These are phyloP conservation scores for Pseudoips prasinana DNA, from an alignment of 2,888 invertebrate genomes.

Conservation along the genomic window DNA sequence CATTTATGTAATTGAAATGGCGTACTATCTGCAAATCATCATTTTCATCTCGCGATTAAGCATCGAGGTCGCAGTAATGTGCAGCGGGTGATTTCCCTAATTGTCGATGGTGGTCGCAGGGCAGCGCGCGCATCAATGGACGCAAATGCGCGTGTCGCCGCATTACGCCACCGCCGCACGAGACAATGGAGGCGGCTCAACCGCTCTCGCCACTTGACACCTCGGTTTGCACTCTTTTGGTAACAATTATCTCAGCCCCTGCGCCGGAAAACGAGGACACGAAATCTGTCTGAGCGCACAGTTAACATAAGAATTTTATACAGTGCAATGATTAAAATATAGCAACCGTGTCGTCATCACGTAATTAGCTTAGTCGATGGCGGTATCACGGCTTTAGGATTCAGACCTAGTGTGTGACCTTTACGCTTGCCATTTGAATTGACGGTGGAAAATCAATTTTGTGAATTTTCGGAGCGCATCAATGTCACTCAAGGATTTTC, in stretches of 20 bases:
- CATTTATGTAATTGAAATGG: slow-evolving; percentile 68
- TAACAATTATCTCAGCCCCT: slow-evolving; percentile 56
- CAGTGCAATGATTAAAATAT: slow-evolving; percentile 19
- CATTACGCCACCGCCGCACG: slow-evolving; percentile 55
- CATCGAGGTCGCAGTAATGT: slow-evolving; percentile 66
- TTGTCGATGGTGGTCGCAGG: slow-evolving; percentile 40
- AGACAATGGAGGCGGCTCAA: slow-evolving; percentile 53
- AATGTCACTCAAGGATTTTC: slow-evolving; percentile 58
- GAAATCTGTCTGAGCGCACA: slow-evolving; percentile 41
- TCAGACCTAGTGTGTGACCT: slow-evolving; percentile 22
- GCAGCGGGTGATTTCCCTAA: slow-evolving; percentile 61
- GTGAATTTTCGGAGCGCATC: slow-evolving; percentile 47
- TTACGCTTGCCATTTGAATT: slow-evolving; percentile 45
- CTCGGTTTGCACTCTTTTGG: slow-evolving; percentile 57
- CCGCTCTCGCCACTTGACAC: slow-evolving; percentile 56
- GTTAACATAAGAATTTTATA: slow-evolving; percentile 34
- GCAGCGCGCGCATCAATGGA: slow-evolving; percentile 63
- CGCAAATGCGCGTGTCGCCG: slow-evolving; percentile 75
- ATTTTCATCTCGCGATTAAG: slow-evolving; percentile 72
- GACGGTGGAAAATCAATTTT: slow-evolving; percentile 52
- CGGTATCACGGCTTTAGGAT: slow-evolving; percentile 2
- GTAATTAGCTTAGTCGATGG: slow-evolving; percentile 5
- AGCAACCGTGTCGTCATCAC: slow-evolving; percentile 24
- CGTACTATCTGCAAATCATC: slow-evolving; percentile 61
- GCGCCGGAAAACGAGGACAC: slow-evolving; percentile 55